Evolutionary conservation across 2,888 invertebrate genomes (phyloP).

Genomic region (Sicus ferrugineus): DNA sequence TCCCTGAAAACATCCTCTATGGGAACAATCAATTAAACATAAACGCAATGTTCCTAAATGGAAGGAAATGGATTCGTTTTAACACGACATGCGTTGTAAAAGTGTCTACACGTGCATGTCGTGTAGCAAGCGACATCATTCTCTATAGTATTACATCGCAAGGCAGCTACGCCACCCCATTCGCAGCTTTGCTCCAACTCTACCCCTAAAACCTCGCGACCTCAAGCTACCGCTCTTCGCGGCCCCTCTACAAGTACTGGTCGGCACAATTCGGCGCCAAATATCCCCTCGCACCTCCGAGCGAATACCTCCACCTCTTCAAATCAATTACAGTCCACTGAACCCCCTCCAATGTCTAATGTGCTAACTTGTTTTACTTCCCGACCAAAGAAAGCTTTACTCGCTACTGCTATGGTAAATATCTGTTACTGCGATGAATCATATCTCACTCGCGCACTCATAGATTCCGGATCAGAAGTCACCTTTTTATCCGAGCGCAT

Average conservation of each 20-base stretch:
- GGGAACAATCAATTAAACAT: slow-evolving; percentile 15
- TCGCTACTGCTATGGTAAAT: slow-evolving; percentile 18
- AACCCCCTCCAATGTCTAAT: background rate
- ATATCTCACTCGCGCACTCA: slow-evolving; percentile 5
- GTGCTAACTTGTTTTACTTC: background rate
- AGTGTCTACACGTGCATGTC: background rate
- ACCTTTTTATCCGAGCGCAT: slow-evolving; percentile 2
- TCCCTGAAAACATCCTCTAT: too few species aligned
- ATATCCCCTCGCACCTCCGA: background rate
- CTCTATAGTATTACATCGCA: background rate
- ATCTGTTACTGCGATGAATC: background rate
- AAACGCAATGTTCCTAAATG: slow-evolving; percentile 13
- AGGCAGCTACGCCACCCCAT: background rate
- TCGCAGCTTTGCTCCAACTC: background rate
- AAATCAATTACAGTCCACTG: slow-evolving; percentile 23
- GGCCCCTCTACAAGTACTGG: background rate
- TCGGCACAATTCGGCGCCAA: background rate
- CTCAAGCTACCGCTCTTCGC: background rate
- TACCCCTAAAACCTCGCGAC: background rate
- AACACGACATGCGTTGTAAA: background rate
- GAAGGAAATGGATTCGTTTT: slow-evolving; percentile 6
- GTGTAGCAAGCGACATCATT: background rate
- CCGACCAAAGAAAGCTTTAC: background rate
- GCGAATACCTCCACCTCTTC: background rate
- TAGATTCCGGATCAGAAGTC: slow-evolving; percentile 2